Base-by-base conservation (phyloP, 2,888 invertebrate genomes). In the Drosophila neonasuta region DNA sequence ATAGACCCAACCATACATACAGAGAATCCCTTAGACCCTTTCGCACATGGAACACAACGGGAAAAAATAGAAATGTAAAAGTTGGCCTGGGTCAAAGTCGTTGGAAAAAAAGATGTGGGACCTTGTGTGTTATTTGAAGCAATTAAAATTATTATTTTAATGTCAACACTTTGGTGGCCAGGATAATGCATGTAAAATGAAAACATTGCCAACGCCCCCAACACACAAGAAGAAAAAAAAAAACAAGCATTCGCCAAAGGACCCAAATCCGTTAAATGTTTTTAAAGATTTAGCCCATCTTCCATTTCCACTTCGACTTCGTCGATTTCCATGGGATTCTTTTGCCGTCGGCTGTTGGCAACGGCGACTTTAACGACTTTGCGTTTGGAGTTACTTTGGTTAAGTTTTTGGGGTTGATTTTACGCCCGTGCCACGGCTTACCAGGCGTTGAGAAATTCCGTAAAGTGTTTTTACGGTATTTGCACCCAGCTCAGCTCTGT, bases 71-170 rank as follows among this genome's bases (percentile, higher is more conserved):
- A 34, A 29, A 24, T 42, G 30, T 36, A 17, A 49, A 55, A 54
- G 39, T 44, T 59, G 52, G 15, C 56, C 68, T 76, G 87, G 86
- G 84, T 84, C 82, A 71, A 70, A 69, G 60, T 65, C 78, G 74
- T 74, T 59, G 24, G 6, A 34, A 34, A 45, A 51, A 59, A 46
- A 56, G 50, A 52, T 49, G 54, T 57, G 54, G 67, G 64, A 72
- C 65, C 70, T 75, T 78, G 67, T 88, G 85, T 88, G 85, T 88
- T 88, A 82, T 89, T 85, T 84, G 75, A 80, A 79, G 88, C 89
- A 89, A 89, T 89, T 89, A 89, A 89, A 89, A 89, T 89, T 89
- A 89, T 89, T 89, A 89, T 89, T 89, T 88, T 87, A 89, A 89
- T 89, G 89, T 89, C 89, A 89, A 89, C 89, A 88, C 88, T 88